Evolutionary conservation across 2,888 invertebrate genomes (phyloP).

Genomic region (Sesamia inferens): DNA sequence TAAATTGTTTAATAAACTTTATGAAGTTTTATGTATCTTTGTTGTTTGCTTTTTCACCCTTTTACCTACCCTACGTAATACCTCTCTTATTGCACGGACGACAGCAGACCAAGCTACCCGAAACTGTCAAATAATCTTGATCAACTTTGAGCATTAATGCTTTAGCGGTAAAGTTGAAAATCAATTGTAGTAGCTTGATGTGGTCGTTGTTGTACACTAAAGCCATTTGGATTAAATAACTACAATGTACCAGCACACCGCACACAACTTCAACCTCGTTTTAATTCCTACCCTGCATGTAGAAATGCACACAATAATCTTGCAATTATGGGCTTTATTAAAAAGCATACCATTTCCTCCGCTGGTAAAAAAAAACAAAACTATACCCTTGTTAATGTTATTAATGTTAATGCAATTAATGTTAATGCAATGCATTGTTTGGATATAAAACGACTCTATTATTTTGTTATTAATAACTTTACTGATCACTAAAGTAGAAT

Average conservation of each 20-base stretch:
- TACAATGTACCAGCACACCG: neutral
- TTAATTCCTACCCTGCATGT: neutral
- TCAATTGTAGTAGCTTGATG: too few species aligned
- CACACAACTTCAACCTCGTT: neutral
- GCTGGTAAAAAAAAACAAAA: neutral
- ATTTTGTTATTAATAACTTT: neutral
- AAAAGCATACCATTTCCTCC: neutral
- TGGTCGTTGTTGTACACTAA: neutral
- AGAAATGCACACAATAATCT: neutral
- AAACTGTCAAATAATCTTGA: too few species aligned
- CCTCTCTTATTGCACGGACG: too few species aligned
- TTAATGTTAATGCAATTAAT: too few species aligned
- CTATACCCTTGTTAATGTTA: neutral
- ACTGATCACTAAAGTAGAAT: neutral
- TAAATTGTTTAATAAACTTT: conserved; percentile 51
- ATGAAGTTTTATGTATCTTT: conserved; percentile 17
- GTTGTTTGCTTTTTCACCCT: conserved; percentile 21
- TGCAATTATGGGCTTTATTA: neutral
- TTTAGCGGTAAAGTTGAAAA: too few species aligned
- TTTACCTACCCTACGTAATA: neutral
- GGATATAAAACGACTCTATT: neutral
- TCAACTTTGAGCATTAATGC: too few species aligned
- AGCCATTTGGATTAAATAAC: neutral
- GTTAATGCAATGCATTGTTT: neutral
- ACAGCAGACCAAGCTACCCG: too few species aligned